Conservation (phyloP, 2,113 vertebrate genomes). For the Agapornis roseicollis region DNA sequence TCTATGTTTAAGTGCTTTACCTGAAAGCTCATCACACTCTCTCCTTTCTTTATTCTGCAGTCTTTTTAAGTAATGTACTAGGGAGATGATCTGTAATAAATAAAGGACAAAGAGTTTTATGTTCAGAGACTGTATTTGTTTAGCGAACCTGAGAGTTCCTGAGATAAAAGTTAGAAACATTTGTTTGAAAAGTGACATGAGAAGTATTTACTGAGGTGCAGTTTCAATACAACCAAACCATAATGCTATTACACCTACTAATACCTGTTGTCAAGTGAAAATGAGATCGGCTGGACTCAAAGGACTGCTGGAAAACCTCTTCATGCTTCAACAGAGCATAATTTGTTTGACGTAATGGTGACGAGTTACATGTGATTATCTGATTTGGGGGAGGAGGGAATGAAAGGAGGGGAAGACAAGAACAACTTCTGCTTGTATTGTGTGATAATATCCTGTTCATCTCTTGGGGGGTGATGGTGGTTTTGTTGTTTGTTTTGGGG, state of each 20-base stretch:
- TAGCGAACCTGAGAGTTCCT: conserved; percentile 49
- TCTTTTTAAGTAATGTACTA: conserved; percentile 14
- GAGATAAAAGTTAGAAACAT: conserved; percentile 62
- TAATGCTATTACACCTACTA: not conserved
- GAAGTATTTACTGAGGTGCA: conserved; percentile 22
- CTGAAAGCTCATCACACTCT: conserved; percentile 1
- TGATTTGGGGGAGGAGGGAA: not conserved
- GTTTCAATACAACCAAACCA: not conserved
- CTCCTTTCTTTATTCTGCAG: not conserved
- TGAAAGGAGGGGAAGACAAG: not conserved
- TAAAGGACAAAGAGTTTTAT: conserved; percentile 15
- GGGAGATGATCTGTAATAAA: conserved; percentile 50
- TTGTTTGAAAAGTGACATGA: conserved; percentile 62
- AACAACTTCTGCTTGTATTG: conserved; percentile 11
- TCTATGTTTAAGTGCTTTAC: conserved; percentile 3
- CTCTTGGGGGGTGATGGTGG: not conserved
- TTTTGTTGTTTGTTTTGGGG: not conserved
- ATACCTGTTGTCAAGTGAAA: conserved; percentile 49
- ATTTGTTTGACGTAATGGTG: conserved; percentile 68
- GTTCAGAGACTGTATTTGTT: conserved; percentile 33
- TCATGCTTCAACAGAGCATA: conserved; percentile 57
- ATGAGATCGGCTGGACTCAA: conserved; percentile 52
- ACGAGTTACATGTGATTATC: conserved; percentile 66
- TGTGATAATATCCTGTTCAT: conserved; percentile 28
- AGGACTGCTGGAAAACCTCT: conserved; percentile 55